Evolutionary conservation across 2,888 invertebrate genomes (phyloP), one percentile per base, ranked within the genome.

Genomic region (Biston stratarius): DNA sequence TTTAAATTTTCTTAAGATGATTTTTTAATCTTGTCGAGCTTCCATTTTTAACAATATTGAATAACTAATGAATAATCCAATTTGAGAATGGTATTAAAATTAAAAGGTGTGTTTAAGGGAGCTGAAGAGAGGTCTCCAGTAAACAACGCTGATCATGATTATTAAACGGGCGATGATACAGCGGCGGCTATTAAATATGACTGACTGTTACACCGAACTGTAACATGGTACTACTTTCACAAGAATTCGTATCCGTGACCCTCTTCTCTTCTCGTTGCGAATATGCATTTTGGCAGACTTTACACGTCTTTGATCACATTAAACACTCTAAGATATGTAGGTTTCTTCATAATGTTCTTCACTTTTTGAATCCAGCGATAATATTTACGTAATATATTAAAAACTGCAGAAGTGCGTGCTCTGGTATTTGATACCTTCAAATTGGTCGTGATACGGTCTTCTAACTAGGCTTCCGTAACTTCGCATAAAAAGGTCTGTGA

Each of bases 111-210:
- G 53, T 64, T 65, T 47, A 61, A 62, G 44, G 40, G 40, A 52
- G 58, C 47, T 40, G 38, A 38, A 10, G 52, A 44, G 53, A 56
- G 49, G 45, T 51, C 65, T 55, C 49, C 49, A 42, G 51, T 12
- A 51, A 61, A 61, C 61, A 61, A 49, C 38, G 60, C 73, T 78
- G 77, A 81, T 83, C 80, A 77, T 79, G 79, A 84, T 87, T 84
- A 85, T 82, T 79, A 84, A 82, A 79, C 77, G 80, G 72, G 75
- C 73, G 75, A 75, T 83, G 82, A 81, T 83, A 82, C 83, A 82
- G 82, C 79, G 72, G 75, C 75, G 62, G 74, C 80, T 83, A 85
- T 85, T 84, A 85, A 80, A 76, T 58, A 55, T n/a, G 65, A 71
- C 61, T 48, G 68, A 10, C 66, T 58, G 8, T 84, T 47, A 86